Percentiles rank a stretch among this genome's conserved stretches.
Conservation (phyloP, 2,113 vertebrate genomes). For the Heliornis fulica region DNA sequence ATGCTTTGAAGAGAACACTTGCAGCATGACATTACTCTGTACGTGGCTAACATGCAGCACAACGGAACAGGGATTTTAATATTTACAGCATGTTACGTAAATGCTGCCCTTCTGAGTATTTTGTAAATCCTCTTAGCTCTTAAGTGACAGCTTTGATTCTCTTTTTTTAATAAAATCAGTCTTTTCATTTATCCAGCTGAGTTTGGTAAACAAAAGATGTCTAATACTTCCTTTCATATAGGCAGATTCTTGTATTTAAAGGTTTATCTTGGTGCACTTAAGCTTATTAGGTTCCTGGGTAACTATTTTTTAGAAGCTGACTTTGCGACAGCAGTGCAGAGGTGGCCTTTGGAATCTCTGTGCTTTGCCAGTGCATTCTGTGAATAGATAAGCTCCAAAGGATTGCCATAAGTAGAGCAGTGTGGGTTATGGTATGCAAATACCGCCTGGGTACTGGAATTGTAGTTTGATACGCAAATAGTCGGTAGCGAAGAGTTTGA, state of each 20-base stretch:
- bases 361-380: not conserved
- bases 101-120: slow-evolving; percentile 58
- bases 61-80: slow-evolving; percentile 55
- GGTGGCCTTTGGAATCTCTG: slow-evolving; percentile 16
- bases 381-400: not conserved
- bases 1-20: slow-evolving; percentile 36
- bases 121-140: slow-evolving; percentile 76
- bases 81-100: slow-evolving; percentile 69
- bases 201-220: slow-evolving; percentile 69
- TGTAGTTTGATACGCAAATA: not conserved
- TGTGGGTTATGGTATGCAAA: not conserved
- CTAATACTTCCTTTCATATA: slow-evolving; percentile 66
- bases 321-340: slow-evolving; percentile 11
- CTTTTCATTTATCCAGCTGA: slow-evolving; percentile 63
- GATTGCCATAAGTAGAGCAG: not conserved
- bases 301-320: slow-evolving; percentile 32
- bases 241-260: slow-evolving; percentile 33
- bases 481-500: not conserved
- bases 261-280: slow-evolving; percentile 54
- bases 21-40: slow-evolving; percentile 8
- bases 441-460: not conserved
- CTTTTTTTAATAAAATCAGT: slow-evolving; percentile 51
- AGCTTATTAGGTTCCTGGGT: slow-evolving; percentile 50
- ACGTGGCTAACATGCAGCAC: slow-evolving; percentile 5
- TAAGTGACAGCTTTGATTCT: slow-evolving; percentile 63